These are phyloP conservation scores for Sebastes wilsoni DNA, from an alignment of 2,797 vertebrate species.

Conservation along the genomic window DNA sequence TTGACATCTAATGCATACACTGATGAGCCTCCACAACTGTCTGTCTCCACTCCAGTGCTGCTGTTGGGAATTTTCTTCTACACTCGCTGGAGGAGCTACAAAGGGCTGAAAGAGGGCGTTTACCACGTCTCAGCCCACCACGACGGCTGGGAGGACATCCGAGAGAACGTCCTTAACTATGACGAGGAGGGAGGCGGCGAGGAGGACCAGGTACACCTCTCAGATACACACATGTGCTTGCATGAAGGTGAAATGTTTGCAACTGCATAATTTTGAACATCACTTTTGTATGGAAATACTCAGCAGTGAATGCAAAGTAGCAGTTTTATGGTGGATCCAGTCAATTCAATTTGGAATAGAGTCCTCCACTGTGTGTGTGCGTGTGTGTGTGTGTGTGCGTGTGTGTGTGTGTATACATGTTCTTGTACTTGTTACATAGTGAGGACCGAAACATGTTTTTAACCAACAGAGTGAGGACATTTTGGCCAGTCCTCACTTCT, in stretches of 20 bases:
- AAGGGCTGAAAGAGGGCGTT: slow-evolving; percentile 83
- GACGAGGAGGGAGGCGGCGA: slow-evolving; percentile 92
- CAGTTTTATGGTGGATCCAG: slow-evolving; percentile 20
- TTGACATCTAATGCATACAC: slow-evolving; percentile 12
- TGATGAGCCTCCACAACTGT: background rate
- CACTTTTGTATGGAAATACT: slow-evolving; percentile 2
- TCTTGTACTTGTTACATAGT: background rate
- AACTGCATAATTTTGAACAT: background rate
- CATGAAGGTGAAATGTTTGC: background rate
- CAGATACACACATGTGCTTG: background rate
- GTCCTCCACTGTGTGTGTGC: slow-evolving; percentile 1
- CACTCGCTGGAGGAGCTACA: slow-evolving; percentile 84
- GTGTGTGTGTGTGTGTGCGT: background rate
- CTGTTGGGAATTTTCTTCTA: slow-evolving; percentile 85
- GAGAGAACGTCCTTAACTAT: slow-evolving; percentile 92
- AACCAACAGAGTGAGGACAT: background rate
- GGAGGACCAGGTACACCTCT: slow-evolving; percentile 85
- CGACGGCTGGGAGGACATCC: slow-evolving; percentile 90
- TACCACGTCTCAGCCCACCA: slow-evolving; percentile 84
- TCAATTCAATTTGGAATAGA: slow-evolving; percentile 34
- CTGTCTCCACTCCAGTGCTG: slow-evolving; percentile 76
- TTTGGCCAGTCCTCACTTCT: background rate
- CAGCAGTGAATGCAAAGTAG: background rate
- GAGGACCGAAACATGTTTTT: background rate
- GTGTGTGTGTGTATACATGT: background rate